These are phyloP conservation scores for Tromatobia lineatoria DNA, from an alignment of 2,888 invertebrate genomes.

Conservation along the genomic window DNA sequence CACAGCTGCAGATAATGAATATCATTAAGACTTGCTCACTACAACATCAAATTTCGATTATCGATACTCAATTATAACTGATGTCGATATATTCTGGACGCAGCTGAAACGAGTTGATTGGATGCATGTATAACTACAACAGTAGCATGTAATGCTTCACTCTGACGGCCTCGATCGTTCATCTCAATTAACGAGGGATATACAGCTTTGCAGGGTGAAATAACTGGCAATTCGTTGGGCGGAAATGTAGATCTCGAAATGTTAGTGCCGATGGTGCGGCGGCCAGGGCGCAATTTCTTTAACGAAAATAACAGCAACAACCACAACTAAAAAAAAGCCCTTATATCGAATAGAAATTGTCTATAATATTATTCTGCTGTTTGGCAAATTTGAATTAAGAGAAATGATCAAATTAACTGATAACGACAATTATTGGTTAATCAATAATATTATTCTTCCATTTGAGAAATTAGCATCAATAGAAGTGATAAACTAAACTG, in stretches of 20 bases:
- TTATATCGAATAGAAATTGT: too few species aligned
- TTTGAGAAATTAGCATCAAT: too few species aligned
- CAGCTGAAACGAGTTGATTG: constrained; percentile 24
- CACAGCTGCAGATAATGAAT: too few species aligned
- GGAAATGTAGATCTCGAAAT: constrained; percentile 8
- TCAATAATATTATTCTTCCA: too few species aligned
- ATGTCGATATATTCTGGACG: constrained; percentile 22
- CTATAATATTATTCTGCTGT: too few species aligned
- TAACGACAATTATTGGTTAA: too few species aligned
- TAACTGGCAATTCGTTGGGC: constrained; percentile 40
- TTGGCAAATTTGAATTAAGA: too few species aligned
- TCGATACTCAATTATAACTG: constrained; percentile 33
- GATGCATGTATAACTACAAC: constrained; percentile 30
- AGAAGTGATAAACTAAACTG: too few species aligned
- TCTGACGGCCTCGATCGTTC: constrained; percentile 39
- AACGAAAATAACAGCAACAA: too few species aligned
- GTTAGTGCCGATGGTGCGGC: neutral
- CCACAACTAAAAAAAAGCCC: too few species aligned
- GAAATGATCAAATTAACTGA: too few species aligned
- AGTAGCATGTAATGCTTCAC: constrained; percentile 6
- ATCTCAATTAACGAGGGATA: constrained; percentile 58
- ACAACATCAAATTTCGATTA: constrained; percentile 1
- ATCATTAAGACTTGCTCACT: neutral
- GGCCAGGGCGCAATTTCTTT: too few species aligned
- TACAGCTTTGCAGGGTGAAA: constrained; percentile 31